These are phyloP conservation scores for Erethizon dorsatum DNA, from an alignment of 2,797 vertebrate species.

Conservation along the genomic window DNA sequence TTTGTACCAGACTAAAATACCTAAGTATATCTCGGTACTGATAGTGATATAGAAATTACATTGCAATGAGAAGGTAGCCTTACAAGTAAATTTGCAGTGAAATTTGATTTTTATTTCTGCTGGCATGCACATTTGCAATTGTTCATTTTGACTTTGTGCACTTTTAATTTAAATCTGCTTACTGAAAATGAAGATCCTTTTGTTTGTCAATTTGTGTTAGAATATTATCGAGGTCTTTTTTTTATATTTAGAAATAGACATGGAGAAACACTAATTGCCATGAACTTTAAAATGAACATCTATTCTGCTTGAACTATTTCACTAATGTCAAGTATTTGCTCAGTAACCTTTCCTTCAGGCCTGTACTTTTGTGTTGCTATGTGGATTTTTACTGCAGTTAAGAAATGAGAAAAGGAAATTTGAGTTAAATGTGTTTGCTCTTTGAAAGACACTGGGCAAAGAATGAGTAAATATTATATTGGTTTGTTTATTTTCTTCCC, in stretches of 20 bases:
- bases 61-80: not conserved
- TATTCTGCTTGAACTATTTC: not conserved
- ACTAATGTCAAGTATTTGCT: conserved; percentile 16
- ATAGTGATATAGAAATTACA: conserved; percentile 57
- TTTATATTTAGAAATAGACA: conserved; percentile 57
- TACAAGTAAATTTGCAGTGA: conserved; percentile 44
- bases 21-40: conserved; percentile 43
- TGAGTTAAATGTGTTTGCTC: conserved; percentile 3
- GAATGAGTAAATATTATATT: conserved; percentile 55
- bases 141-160: conserved; percentile 42
- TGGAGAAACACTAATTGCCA: not conserved
- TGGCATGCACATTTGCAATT: not conserved
- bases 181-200: conserved; percentile 14
- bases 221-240: conserved; percentile 37
- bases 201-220: conserved; percentile 13
- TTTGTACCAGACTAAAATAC: conserved; percentile 68
- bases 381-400: conserved; percentile 32
- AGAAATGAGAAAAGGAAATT: conserved; percentile 35
- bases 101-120: conserved; percentile 24
- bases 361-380: conserved; percentile 25
- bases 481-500: conserved; percentile 30
- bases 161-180: conserved; percentile 58
- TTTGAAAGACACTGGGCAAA: conserved; percentile 24
- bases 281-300: conserved; percentile 47
- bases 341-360: conserved; percentile 11